A percentile compares a stretch with the other conserved stretches of the same genome.
phyloP scores from a whole-genome alignment of 2,113 vertebrate species.

The Podarcis raffonei region DNA sequence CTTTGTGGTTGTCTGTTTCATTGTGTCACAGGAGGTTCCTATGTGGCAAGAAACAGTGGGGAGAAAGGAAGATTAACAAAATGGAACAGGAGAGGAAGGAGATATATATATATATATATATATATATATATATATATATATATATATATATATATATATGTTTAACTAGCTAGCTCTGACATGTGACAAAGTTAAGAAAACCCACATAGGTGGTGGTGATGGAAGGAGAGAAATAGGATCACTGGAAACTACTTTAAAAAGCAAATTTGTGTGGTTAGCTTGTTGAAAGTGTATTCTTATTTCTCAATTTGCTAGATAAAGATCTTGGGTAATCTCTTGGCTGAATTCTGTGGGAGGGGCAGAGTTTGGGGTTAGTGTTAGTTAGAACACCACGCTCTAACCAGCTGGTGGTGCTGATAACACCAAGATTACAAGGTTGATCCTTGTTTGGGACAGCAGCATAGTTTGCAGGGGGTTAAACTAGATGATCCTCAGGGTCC shows the following conservation, averaged over 20 bases:
- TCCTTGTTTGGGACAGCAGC: too few species aligned
- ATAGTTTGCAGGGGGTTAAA: too few species aligned
- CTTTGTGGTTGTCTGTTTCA: constrained; percentile 32
- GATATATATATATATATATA: too few species aligned
- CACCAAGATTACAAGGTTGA: too few species aligned
- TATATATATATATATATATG: too few species aligned
- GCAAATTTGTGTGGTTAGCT: background rate
- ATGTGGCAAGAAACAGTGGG: constrained; percentile 69
- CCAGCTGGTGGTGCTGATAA: too few species aligned
- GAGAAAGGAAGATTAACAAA: constrained; percentile 63
- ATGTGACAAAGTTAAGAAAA: constrained; percentile 33
- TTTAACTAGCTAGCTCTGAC: background rate
- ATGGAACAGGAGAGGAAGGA: background rate
- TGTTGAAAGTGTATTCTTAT: too few species aligned
- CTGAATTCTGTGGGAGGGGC: background rate
- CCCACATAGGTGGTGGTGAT: background rate
- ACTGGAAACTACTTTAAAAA: constrained; percentile 36
- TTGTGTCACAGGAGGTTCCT: constrained; percentile 76
- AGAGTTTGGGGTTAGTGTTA: background rate
- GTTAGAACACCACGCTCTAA: too few species aligned
- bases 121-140: too few species aligned
- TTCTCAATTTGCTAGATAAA: background rate
- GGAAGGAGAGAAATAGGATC: constrained; percentile 29
- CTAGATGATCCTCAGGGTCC: too few species aligned
- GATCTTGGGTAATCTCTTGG: background rate